Base-by-base conservation (phyloP, 2,888 invertebrate genomes). In the Augochlorella aurata region DNA sequence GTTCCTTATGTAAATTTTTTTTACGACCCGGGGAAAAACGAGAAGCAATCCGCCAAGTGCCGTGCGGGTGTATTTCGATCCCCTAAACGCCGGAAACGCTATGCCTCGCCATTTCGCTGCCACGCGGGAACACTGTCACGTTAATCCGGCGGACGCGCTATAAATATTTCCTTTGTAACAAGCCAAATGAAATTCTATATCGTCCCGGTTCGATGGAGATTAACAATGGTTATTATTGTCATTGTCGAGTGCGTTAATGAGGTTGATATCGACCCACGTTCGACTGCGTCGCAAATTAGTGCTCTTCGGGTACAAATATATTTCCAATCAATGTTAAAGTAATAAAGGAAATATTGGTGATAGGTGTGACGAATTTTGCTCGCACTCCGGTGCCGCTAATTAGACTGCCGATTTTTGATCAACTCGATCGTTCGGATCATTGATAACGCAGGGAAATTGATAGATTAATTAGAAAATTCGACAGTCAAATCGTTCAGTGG, bases 1-100 rank as follows among this genome's bases (percentile, higher is more conserved):
- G 47, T 69, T 87, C 80, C 78, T 85, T 81, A 74, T 68, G 81
- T 77, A 83, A 87, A 79, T 63, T 71, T 65, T 67, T 83, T 81
- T 52, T 67, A 45, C 29, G 10, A 69, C 44, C 49, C 49, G 45
- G 38, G 18, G 67, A 63, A 74, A 80, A 80, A 69, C 52, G 61
- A 44, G 18, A 16, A 66, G 44, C 70, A 82, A 79, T 84, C 80
- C 82, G 74, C 77, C 67, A 54, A 29, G 38, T 67, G 72, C 79
- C 81, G 75, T 77, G 70, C 68, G 71, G 61, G n/a, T 21, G 24
- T 24, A 58, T 70, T 77, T 75, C 54, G 67, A 50, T 67, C n/a
- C 38, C 21, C 38, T 14, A 21, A 75, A 66, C 52, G 38, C 29
- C n/a, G 24, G 9, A 44, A 18, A 29, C 24, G 10, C 1, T 18